phyloP scores from a whole-genome alignment of 2,113 vertebrate genomes.

The Hemiscyllium ocellatum region DNA sequence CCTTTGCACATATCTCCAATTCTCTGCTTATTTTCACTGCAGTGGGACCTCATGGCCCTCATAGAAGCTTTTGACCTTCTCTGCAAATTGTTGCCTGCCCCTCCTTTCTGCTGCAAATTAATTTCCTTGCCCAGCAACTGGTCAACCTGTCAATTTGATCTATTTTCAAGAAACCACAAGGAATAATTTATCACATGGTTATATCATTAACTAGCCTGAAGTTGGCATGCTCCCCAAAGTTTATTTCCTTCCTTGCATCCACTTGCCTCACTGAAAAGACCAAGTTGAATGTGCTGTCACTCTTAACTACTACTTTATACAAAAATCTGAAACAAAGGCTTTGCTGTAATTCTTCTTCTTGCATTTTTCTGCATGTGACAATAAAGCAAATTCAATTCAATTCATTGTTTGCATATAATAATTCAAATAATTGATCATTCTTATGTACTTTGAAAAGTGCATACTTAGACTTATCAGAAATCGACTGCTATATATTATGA shows the following conservation, averaged over 20 bases:
- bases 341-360: neutral
- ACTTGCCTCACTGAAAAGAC: neutral
- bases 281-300: neutral
- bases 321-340: neutral
- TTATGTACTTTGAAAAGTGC: neutral
- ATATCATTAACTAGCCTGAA: neutral
- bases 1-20: neutral
- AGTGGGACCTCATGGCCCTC: neutral
- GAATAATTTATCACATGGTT: neutral
- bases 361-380: neutral
- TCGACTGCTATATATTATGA: neutral
- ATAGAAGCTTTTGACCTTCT: neutral
- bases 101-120: neutral
- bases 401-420: neutral
- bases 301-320: neutral
- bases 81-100: neutral
- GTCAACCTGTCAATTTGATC: neutral
- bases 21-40: neutral
- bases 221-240: neutral
- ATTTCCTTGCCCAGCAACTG: neutral
- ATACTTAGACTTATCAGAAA: neutral
- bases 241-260: neutral
- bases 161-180: neutral
- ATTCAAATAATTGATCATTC: neutral
- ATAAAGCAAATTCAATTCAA: too few species aligned